A percentile compares a stretch with the other conserved stretches of the same genome.
Conservation (phyloP, 2,888 invertebrate species). For the Mechanitis mazaeus region DNA sequence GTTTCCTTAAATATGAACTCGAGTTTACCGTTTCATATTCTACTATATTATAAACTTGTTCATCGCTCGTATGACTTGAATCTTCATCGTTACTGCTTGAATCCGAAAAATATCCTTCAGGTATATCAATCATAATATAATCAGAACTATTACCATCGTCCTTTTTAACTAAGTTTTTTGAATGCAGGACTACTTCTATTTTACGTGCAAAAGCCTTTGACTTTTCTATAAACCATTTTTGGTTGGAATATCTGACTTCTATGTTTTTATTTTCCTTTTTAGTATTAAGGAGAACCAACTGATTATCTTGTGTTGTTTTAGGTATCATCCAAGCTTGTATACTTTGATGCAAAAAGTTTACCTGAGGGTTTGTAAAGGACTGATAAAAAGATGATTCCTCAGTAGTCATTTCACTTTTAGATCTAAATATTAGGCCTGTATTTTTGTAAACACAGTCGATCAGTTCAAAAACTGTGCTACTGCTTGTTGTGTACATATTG, state of each 20-base stretch:
- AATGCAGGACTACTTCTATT: constrained; percentile 52
- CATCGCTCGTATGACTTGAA: constrained; percentile 47
- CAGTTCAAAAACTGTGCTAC: constrained; percentile 55
- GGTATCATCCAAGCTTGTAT: constrained; percentile 66
- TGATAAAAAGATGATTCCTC: constrained; percentile 39
- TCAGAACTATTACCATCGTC: constrained; percentile 43
- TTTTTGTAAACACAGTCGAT: constrained; percentile 53
- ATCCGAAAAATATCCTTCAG: constrained; percentile 53
- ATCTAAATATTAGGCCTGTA: constrained; percentile 42
- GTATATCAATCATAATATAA: constrained; percentile 56
- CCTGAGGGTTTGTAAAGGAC: constrained; percentile 38
- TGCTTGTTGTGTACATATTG: constrained; percentile 51
- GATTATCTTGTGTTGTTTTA: constrained; percentile 39
- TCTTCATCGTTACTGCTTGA: constrained; percentile 40
- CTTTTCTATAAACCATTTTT: constrained; percentile 53
- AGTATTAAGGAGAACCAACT: constrained; percentile 24
- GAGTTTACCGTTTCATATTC: constrained; percentile 55
- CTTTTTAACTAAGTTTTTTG: constrained; percentile 39
- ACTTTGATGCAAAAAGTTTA: constrained; percentile 48
- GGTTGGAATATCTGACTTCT: constrained; percentile 42
- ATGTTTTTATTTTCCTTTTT: constrained; percentile 36
- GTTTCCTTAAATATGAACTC: constrained; percentile 30
- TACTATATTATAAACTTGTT: constrained; percentile 59
- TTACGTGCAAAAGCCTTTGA: constrained; percentile 52
- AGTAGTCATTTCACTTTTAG: constrained; percentile 48